Base-by-base conservation (phyloP, 2,888 invertebrate species). In the Dasysyrphus albostriatus region DNA sequence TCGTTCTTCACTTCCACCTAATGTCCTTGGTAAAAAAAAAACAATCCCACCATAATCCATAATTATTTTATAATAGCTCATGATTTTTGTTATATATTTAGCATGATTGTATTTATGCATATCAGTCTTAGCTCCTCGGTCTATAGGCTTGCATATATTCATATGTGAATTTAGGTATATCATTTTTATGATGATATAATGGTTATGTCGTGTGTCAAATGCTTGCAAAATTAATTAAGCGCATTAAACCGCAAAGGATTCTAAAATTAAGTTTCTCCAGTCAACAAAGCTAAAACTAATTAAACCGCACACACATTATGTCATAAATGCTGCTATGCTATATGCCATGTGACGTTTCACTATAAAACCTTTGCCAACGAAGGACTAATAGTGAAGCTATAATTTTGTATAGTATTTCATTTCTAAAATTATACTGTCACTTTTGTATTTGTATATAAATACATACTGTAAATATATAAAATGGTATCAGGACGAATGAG, bases 151-250 rank as follows among this genome's bases (percentile, higher is more conserved):
- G 24, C 24, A 59, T 14, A 0, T 19, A 4, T 7, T 0, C 5
- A 34, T 5, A 9, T n/a, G n/a, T n/a, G 44, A 44, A 44, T 44
- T 44, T 7, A n/a, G n/a, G n/a, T 42, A 24, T 44, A 32, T 44
- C 4, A 44, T 34, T 65, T n/a, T 47, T 44, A 37, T 61, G 19
- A 49, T 34, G 32, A 51, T 24, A 39, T 39, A 59, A 42, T 42
- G 58, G 49, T 32, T n/a, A 65, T 49, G 65, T 65, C 63, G 39
- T 59, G 14, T 65, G 49, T 47, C 32, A 72, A 82, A 65, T 58
- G 58, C 82, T 72, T 63, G 54, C 56, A 54, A 74, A 83, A 83
- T 79, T 79, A 83, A 74, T 83, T 69, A 83, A 44, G 47, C 70
- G 56, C 16, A 77, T 65, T 39, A 44, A 77, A 82, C 70, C 77